Evolutionary conservation across 1,140 invertebrate species (phyloP), one percentile per base, ranked within the genome.

Genomic region (Drosophila tani): DNA sequence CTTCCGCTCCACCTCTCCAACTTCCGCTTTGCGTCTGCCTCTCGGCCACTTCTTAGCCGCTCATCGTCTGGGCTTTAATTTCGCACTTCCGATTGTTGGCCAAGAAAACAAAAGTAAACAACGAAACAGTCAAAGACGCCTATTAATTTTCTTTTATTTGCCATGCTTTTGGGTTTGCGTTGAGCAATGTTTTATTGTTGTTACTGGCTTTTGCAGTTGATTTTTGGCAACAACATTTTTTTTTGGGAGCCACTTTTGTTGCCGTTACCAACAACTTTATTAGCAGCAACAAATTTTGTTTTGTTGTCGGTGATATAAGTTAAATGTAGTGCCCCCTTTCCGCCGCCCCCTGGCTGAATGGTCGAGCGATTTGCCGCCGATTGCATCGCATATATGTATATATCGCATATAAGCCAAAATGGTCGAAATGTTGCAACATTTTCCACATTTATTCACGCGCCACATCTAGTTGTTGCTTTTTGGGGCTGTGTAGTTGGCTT

Each of bases 371-470:
- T 79, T 79, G 57, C 55, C 46, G 55, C 57, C 75, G 75, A 79
- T 79, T 79, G 75, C 75, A 79, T 79, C 75, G 75, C 75, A 77
- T 59, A 68, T 55, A 35, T 32, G n/a, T 51, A 35, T 35, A 53
- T 67, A 76, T 56, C 56, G 49, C 57, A 57, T 63, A 62, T 69
- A 69, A 78, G 75, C 75, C 65, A 79, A 79, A 79, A 79, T 64
- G 75, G 75, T 78, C 58, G 66, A 70, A 68, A 79, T 79, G 75
- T 79, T 79, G 75, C 75, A 79, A 79, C 75, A 79, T 79, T 79
- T 79, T 79, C 66, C 75, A 79, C 75, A 79, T 79, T 79, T 78
- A 79, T 79, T 79, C 75, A 79, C 75, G 75, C 75, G 75, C 71
- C 73, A 65, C 60, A 66, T 57, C 57, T 75, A 55, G 73, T 75